phyloP scores from a whole-genome alignment of 2,888 invertebrate species.

The Mesorhabditis spiculigera region DNA sequence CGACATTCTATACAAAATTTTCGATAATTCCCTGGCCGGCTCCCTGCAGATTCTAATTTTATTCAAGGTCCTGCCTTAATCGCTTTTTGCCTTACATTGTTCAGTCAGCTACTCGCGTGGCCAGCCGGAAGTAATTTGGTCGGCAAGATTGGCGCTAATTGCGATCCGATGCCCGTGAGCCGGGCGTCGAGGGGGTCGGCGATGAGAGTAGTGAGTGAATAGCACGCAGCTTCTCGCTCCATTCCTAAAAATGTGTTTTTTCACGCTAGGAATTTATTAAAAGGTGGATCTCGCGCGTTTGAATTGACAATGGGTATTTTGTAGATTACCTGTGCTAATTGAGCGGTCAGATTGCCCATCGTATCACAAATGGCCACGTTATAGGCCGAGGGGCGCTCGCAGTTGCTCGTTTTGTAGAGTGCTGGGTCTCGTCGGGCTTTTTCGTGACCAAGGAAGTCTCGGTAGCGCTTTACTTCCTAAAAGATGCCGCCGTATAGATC shows the following conservation, averaged over 20 bases:
- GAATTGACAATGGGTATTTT: background rate
- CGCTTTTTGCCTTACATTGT: no score
- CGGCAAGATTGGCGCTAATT: conserved; percentile 11
- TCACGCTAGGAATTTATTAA: no score
- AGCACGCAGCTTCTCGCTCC: conserved; percentile 35
- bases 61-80: no score
- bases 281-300: background rate
- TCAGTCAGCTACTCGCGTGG: no score
- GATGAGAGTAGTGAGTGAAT: conserved; percentile 24
- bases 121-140: no score
- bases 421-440: conserved; percentile 42
- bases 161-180: conserved; percentile 22
- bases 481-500: conserved; percentile 7
- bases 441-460: conserved; percentile 43
- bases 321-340: conserved; percentile 29
- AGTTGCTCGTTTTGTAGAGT: conserved; percentile 38
- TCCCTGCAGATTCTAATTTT: no score
- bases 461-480: conserved; percentile 40
- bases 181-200: conserved; percentile 28
- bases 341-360: conserved; percentile 33
- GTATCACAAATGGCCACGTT: conserved; percentile 42
- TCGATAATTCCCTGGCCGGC: no score
- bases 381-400: conserved; percentile 31
- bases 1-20: no score
- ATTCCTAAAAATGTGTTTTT: conserved; percentile 28